Conservation (phyloP, 2,113 vertebrate species). For the Hylia prasina region DNA sequence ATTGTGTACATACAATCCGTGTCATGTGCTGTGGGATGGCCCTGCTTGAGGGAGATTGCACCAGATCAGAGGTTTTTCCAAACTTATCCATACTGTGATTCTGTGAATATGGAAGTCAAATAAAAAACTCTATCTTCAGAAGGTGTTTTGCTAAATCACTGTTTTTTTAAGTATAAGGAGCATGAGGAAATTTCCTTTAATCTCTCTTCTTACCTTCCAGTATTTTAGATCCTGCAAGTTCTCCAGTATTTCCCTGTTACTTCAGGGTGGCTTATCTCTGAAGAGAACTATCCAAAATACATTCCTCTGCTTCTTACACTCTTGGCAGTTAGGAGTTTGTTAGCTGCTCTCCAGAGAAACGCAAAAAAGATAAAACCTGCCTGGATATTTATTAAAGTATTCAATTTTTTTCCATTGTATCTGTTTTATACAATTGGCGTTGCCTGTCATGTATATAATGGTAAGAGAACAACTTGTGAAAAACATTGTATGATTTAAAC, state of each 20-base stretch:
- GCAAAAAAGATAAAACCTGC: background rate
- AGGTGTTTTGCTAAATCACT: background rate
- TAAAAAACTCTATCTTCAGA: background rate
- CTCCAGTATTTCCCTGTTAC: background rate
- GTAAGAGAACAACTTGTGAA: background rate
- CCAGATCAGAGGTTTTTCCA: accelerated
- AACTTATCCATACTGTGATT: background rate
- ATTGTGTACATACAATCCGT: background rate
- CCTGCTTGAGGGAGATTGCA: background rate
- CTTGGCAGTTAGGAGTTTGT: background rate
- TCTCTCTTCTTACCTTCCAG: background rate
- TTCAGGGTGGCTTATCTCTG: background rate
- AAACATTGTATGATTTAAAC: background rate
- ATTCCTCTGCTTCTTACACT: background rate
- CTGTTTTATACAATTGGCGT: background rate
- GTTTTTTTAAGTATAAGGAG: background rate
- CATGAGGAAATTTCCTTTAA: background rate
- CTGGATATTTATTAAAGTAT: background rate
- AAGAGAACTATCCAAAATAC: background rate
- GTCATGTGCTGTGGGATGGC: background rate
- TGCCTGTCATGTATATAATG: background rate
- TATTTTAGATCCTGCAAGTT: background rate
- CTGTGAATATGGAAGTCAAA: background rate
- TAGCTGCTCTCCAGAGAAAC: background rate
- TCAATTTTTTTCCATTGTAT: background rate